phyloP scores from a whole-genome alignment of 2,113 vertebrate genomes.

The Plecotus auritus region DNA sequence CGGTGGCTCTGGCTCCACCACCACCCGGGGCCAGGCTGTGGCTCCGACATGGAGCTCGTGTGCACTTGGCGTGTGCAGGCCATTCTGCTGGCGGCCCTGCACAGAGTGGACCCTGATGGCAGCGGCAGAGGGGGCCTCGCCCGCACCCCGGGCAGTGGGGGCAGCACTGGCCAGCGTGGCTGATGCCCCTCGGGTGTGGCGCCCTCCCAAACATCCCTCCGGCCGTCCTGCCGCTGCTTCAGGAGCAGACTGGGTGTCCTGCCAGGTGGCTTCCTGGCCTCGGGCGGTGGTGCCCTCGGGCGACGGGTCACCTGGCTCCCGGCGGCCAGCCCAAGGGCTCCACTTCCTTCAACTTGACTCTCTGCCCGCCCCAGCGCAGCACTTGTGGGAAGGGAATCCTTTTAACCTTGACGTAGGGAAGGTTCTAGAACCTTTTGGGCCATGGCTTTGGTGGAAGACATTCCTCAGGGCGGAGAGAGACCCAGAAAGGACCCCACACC shows the following conservation, averaged over 20 bases:
- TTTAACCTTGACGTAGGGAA: not conserved
- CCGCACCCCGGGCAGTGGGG: not conserved
- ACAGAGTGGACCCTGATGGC: not conserved
- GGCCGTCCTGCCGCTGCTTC: not conserved
- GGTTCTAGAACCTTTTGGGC: not conserved
- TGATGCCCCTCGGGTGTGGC: no score
- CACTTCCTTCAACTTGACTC: not conserved
- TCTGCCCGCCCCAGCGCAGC: not conserved
- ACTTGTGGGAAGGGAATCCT: not conserved
- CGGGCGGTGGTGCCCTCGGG: not conserved
- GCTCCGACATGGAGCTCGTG: accelerated
- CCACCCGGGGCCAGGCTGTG: no score
- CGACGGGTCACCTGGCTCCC: no score
- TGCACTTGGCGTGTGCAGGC: not conserved
- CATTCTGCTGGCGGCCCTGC: accelerated
- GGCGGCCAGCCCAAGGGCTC: no score
- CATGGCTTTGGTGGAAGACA: not conserved
- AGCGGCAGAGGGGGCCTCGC: not conserved
- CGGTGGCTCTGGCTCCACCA: not conserved
- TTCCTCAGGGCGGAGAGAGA: not conserved
- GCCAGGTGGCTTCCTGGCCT: not conserved
- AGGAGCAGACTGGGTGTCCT: not conserved
- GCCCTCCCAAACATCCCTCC: not conserved
- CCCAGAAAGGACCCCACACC: not conserved
- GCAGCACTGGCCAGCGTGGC: not conserved